Evolutionary conservation across 2,888 invertebrate genomes (phyloP), one percentile per base, ranked within the genome.

Genomic region (Lasius fuliginosus): DNA sequence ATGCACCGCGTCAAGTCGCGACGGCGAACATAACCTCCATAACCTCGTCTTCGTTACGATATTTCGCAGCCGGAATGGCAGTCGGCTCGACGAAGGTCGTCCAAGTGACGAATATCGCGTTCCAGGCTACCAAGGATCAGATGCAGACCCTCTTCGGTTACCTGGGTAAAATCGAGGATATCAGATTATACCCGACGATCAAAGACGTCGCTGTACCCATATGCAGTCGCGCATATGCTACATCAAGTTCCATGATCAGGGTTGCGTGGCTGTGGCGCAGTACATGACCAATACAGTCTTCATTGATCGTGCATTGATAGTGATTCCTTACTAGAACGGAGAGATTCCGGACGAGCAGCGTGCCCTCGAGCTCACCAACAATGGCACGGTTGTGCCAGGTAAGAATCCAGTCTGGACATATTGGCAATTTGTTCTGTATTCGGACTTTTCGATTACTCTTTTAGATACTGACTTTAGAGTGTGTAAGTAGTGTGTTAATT

Each of bases 221-320:
- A 98, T 98, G 8, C 97, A 98, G 92, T 98, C 99, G 0, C 97
- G 99, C 90, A 99, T 99, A 93, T 99, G 99, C 94, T 99, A 99
- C 95, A 98, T 99, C 62, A 99, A 99, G 94, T 99, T 98, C 95
- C 97, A 98, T 90, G 99, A 99, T 91, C 96, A 97, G 6, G 96
- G 96, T 60, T 98, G 98, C 88, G 99, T 99, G 40, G 97, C 98
- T 27, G 98, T 99, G n/a, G 99, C 99, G 0, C 98, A 99, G 93
- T 99, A 99, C 95, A 97, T 99, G 96, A 99, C 99, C 18, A 99
- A 99, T 95, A 99, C 99, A 0, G 99, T 99, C 15, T 99, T 99
- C 95, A 99, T 99, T 92, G 99, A 99, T 95, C 96, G 99, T 83
- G 99, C 99, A 0, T 95, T 99, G 68, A 98, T 99, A 89, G 98